A percentile compares a stretch with the other conserved stretches of the same genome.
phyloP scores from a whole-genome alignment of 2,113 vertebrate species.

The Menura novaehollandiae region DNA sequence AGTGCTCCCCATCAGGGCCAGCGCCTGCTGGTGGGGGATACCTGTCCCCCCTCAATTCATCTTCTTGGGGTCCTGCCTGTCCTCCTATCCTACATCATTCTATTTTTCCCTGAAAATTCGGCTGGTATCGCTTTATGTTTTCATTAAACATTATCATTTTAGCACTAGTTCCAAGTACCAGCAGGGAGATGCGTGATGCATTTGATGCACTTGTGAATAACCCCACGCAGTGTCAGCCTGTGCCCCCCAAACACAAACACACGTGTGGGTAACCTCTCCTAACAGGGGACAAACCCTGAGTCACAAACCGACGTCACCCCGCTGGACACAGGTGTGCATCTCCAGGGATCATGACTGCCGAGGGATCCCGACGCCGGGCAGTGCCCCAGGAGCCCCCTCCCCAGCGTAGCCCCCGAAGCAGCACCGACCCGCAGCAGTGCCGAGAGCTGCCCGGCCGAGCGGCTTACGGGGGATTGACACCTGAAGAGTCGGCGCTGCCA shows the following conservation, averaged over 20 bases:
- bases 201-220: background rate
- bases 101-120: rapidly evolving
- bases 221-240: rapidly evolving
- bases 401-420: background rate
- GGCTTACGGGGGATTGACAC: background rate
- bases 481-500: background rate
- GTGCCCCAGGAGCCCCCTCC: background rate
- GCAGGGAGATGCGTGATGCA: background rate
- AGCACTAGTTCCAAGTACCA: background rate
- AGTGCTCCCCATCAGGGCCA: background rate
- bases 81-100: background rate
- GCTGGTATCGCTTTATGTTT: background rate
- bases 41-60: background rate
- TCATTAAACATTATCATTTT: background rate
- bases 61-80: background rate
- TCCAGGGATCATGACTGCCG: rapidly evolving
- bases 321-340: rapidly evolving
- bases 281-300: background rate
- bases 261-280: rapidly evolving
- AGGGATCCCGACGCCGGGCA: background rate
- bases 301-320: rapidly evolving
- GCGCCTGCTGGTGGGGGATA: rapidly evolving
- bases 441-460: background rate
- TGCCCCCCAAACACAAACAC: background rate
- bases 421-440: background rate